Conservation (phyloP, 2,113 vertebrate genomes). For the Ivindomyrus marchei region DNA sequence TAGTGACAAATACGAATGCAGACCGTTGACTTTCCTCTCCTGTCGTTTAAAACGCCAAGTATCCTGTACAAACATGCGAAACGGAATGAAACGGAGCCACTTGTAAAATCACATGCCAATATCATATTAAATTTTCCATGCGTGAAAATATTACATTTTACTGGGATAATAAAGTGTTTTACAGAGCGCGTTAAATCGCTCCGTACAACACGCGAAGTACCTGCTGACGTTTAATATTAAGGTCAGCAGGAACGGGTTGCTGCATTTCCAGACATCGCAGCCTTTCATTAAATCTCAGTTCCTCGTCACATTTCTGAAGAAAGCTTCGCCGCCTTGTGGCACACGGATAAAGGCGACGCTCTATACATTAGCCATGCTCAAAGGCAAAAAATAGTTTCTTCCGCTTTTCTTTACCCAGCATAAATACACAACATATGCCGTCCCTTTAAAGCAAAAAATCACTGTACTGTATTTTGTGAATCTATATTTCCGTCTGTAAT, state of each 20-base stretch:
- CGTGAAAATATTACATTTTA: slow-evolving; percentile 62
- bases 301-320: not conserved
- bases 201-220: not conserved
- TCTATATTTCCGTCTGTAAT: not conserved
- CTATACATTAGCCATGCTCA: slow-evolving; percentile 79
- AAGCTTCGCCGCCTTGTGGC: slow-evolving; percentile 49
- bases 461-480: not conserved
- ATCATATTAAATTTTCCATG: slow-evolving; percentile 63
- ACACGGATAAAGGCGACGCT: slow-evolving; percentile 63
- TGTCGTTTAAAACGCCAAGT: not conserved
- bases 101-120: slow-evolving; percentile 69
- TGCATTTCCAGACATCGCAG: not conserved
- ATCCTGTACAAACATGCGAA: not conserved
- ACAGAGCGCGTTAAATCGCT: slow-evolving; percentile 5
- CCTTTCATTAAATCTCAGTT: slow-evolving; percentile 10
- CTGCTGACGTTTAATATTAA: slow-evolving; percentile 3
- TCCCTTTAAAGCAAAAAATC: not conserved
- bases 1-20: not conserved
- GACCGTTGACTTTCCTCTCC: not conserved
- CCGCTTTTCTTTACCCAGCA: not conserved
- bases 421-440: not conserved
- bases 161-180: slow-evolving; percentile 60
- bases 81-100: slow-evolving; percentile 19
- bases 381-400: slow-evolving; percentile 57
- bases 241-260: slow-evolving; percentile 9